Evolutionary conservation across 2,113 vertebrate genomes (phyloP).

Genomic region (Prunella himalayana): DNA sequence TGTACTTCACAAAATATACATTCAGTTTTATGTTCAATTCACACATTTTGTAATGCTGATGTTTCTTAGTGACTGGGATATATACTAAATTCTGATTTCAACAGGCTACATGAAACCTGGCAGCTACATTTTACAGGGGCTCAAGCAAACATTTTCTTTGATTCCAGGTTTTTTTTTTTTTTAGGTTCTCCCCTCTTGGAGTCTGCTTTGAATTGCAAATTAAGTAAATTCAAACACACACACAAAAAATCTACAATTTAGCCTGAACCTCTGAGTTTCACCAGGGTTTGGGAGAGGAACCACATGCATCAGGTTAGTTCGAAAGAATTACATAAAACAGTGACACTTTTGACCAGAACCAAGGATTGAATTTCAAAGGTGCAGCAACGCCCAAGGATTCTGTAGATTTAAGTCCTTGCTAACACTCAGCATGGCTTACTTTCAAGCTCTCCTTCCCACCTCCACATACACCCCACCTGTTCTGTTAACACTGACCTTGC

Average conservation of each 20-base stretch:
- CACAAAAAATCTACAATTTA: background rate
- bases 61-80: background rate
- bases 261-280: background rate
- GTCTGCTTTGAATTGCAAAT: conserved; percentile 36
- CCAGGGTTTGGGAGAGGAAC: background rate
- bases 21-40: conserved; percentile 16
- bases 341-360: background rate
- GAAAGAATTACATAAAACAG: background rate
- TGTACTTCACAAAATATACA: conserved; percentile 25
- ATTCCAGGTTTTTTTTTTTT: background rate
- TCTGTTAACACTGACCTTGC: background rate
- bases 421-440: background rate
- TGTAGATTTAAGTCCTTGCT: background rate
- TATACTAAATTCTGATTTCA: conserved; percentile 4
- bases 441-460: background rate
- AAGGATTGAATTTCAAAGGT: background rate
- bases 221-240: background rate
- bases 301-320: background rate
- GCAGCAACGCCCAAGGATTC: background rate
- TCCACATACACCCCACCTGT: background rate
- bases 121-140: background rate
- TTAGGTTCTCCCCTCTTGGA: background rate
- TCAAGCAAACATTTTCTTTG: background rate
- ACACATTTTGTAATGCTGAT: background rate
- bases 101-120: background rate